These are phyloP conservation scores for Ciconia boyciana DNA, from an alignment of 2,113 vertebrate genomes.

Conservation along the genomic window DNA sequence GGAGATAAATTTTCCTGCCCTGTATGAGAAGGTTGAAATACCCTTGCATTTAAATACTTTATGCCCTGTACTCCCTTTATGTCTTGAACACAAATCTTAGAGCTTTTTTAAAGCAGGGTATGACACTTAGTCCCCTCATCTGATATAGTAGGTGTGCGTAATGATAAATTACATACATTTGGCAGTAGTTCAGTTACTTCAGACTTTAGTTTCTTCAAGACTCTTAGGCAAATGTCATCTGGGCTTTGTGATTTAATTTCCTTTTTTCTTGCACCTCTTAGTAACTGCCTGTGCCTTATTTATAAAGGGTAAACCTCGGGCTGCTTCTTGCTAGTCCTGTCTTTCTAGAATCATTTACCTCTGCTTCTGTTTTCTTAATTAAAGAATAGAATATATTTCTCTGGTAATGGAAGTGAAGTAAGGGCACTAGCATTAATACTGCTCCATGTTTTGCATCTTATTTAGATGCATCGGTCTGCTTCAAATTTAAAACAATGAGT, in stretches of 20 bases:
- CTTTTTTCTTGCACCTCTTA: not conserved
- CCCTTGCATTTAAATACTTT: conserved; percentile 2
- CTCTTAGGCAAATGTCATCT: not conserved
- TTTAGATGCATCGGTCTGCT: not conserved
- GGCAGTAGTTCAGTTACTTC: not conserved
- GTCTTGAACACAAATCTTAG: not conserved
- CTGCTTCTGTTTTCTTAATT: not conserved
- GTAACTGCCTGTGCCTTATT: not conserved
- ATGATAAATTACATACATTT: not conserved
- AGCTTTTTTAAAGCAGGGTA: not conserved
- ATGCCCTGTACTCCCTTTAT: not conserved
- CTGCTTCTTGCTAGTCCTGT: not conserved
- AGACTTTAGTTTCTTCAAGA: not conserved
- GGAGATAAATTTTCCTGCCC: not conserved
- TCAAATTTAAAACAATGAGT: not conserved
- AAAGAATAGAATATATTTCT: not conserved
- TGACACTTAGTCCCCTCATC: not conserved
- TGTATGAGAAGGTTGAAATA: not conserved
- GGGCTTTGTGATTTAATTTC: not conserved
- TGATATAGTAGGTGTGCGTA: not conserved
- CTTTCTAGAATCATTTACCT: not conserved
- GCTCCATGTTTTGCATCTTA: not conserved
- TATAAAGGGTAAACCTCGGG: not conserved
- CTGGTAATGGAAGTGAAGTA: not conserved
- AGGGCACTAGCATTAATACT: not conserved